phyloP scores from a whole-genome alignment of 2,113 vertebrate genomes.

The Elephas maximus region DNA sequence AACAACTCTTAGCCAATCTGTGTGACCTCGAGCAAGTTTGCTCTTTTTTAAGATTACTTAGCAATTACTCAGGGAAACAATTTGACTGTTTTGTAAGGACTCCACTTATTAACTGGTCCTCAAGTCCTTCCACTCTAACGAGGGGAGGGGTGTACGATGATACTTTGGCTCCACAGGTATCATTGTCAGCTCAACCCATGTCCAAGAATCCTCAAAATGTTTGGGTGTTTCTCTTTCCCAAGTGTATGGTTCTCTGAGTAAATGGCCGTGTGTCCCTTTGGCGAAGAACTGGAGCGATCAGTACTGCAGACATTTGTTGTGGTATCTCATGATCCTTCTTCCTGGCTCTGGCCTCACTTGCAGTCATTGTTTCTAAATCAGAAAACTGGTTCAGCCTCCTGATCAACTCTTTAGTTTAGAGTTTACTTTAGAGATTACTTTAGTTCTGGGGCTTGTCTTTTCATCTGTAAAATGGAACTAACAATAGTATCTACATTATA shows the following conservation, averaged over 20 bases:
- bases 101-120: too few species aligned
- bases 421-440: neutral
- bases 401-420: neutral
- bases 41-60: neutral
- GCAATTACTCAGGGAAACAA: neutral
- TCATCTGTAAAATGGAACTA: neutral
- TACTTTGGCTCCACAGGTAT: neutral
- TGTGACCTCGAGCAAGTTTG: too few species aligned
- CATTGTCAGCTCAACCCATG: neutral
- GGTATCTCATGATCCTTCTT: neutral
- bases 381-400: neutral
- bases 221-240: neutral
- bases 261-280: neutral
- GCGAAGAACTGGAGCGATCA: neutral
- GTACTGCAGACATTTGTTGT: too few species aligned
- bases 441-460: neutral
- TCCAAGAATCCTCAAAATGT: neutral
- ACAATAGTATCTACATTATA: neutral
- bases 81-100: neutral
- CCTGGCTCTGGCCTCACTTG: neutral
- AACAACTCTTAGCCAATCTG: neutral
- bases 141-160: neutral
- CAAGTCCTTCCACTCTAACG: neutral
- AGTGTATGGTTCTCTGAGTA: neutral
- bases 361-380: neutral